Evolutionary conservation across 2,888 invertebrate genomes (phyloP), one percentile per base, ranked within the genome.

Genomic region (Griposia aprilina): DNA sequence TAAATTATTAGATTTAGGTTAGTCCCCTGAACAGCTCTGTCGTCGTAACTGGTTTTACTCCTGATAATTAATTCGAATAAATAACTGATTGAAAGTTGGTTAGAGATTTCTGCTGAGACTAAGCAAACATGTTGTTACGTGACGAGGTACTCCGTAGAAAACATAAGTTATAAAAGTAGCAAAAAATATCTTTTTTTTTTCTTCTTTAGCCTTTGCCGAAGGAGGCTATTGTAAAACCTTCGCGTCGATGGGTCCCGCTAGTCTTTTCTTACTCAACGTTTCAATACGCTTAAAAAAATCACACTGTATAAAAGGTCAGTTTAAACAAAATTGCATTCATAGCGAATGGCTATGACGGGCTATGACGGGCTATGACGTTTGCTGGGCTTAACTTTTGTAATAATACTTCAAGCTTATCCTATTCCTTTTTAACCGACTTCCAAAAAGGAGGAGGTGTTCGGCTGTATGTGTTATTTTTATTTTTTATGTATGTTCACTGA

Each of bases 171-270:
- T 23, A 8, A 60, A 30, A 73, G 23, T 17, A 26, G 50, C 6
- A 59, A 60, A 45, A 26, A 3, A 30, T 17, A 45, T 30, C 13
- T 6, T 48, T 74, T 26, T 76, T 41, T 17, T 10, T 41, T 59
- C 13, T n/a, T n/a, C n/a, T n/a, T n/a, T n/a, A 41, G 10, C 10
- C 20, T 60, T 74, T 17, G 52, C 60, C 36, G 48, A 74, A 36
- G 26, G 23, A 45, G 36, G 36, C 59, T 66, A 60, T 81, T 81
- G 55, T 41, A 48, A 67, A n/a, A n/a, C n/a, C n/a, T n/a, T n/a
- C n/a, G n/a, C n/a, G n/a, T n/a, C n/a, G n/a, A n/a, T n/a, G n/a
- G 17, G 10, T 45, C 63, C 26, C 20, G 48, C 48, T 76, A 59
- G 59, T 76, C 2, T 48, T 76, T 63, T 57, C 17, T 59, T 57